Evolutionary conservation across 1,140 invertebrate species (phyloP), one percentile per base, ranked within the genome.

Genomic region (Mizuhopecten yessoensis): DNA sequence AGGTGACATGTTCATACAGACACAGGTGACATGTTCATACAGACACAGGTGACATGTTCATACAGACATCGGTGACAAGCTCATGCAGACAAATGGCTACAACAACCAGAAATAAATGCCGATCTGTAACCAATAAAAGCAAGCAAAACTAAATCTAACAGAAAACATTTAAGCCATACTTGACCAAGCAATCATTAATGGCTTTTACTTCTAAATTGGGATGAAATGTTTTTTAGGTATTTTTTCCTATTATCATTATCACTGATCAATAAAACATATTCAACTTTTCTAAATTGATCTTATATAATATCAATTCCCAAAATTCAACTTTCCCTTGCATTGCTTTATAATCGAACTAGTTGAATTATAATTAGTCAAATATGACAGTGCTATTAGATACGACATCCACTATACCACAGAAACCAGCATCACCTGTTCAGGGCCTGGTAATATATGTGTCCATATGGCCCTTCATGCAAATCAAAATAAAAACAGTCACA

Each of bases 391-490:
- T 23, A n/a, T 2, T 20, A 49, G 20, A 2, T 75, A 75, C 57
- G n/a, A 29, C 23, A 75, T 75, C n/a, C 23, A 75, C 29, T n/a
- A 75, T n/a, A 75, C 57, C 23, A 75, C 57, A 75, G 29, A 75
- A 75, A n/a, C 57, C 57, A 29, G 5, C 57, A 75, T 75, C 57
- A 75, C 57, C 57, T 75, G 23, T 5, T 75, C 57, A 75, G n/a
- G 57, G 57, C 57, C 57, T 75, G 15, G 57, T 75, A 75, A 75
- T 75, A 75, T 75, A 75, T 29, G 11, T 75, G 57, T 75, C 57
- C 57, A 75, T 75, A 75, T 75, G 57, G 57, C 2, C 57, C 57
- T 75, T 75, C 57, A 75, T 75, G 57, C 57, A 75, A 75, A 75
- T 75, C 23, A 75, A 75, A 75, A 75, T 9, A 75, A 75, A 17